A percentile compares a stretch with the other conserved stretches of the same genome.
Conservation (phyloP, 2,888 invertebrate genomes). For the Melangyna quadrimaculata region DNA sequence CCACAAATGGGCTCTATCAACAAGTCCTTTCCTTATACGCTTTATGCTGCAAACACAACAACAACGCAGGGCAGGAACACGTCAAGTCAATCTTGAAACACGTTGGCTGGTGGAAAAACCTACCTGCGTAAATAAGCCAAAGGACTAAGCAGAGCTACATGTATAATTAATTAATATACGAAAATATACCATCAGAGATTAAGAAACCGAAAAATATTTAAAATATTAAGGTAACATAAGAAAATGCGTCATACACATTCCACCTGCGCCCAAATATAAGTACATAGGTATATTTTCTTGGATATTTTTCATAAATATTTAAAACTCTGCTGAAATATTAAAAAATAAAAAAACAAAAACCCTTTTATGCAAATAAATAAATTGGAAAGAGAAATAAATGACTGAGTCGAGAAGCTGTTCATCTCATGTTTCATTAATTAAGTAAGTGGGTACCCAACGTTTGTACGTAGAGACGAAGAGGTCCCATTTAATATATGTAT, state of each 20-base stretch:
- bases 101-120: neutral
- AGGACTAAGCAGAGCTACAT: neutral
- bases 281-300: too few relatives aligned
- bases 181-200: neutral
- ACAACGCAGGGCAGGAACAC: neutral
- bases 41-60: neutral
- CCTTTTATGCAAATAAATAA: neutral
- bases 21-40: slow-evolving; percentile 1
- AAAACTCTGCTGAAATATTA: neutral
- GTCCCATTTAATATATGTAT: neutral
- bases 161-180: neutral
- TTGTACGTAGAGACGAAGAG: neutral
- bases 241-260: neutral
- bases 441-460: too few relatives aligned
- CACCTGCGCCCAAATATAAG: neutral
- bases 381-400: neutral
- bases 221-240: neutral
- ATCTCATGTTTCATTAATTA: slow-evolving; percentile 10
- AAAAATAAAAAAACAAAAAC: neutral
- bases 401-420: neutral
- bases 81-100: neutral
- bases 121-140: neutral
- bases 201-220: neutral
- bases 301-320: slow-evolving; percentile 11
- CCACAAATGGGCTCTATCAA: neutral